Percentiles rank a stretch among this genome's conserved stretches.
Conservation (phyloP, 2,888 invertebrate genomes). For the Synergus umbraculus region DNA sequence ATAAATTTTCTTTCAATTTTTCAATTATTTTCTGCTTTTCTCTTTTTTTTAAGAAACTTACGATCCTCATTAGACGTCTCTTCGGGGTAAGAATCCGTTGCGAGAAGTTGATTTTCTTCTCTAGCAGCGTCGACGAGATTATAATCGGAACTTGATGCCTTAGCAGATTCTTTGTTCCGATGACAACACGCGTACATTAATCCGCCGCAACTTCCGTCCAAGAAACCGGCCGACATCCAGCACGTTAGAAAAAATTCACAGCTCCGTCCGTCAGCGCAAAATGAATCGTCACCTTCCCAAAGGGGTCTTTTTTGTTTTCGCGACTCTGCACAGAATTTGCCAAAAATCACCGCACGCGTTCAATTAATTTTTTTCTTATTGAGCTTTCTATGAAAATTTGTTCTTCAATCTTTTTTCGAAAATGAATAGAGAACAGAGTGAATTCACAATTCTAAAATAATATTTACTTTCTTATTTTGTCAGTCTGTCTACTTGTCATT, state of each 20-base stretch:
- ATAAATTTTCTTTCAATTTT: constrained; percentile 51
- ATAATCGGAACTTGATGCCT: constrained; percentile 71
- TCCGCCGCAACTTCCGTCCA: constrained; percentile 91
- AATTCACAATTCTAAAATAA: too few species aligned
- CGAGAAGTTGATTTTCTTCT: constrained; percentile 71
- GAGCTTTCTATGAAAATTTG: neutral
- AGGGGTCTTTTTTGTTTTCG: constrained; percentile 75
- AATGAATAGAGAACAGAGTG: too few species aligned
- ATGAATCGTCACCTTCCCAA: constrained; percentile 78
- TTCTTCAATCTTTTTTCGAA: neutral
- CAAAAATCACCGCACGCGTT: constrained; percentile 36
- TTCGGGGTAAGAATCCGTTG: constrained; percentile 79
- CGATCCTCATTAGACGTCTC: constrained; percentile 81
- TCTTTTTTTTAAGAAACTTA: constrained; percentile 72
- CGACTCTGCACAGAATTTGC: constrained; percentile 72
- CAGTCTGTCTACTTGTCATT: too few species aligned
- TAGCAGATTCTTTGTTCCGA: constrained; percentile 78
- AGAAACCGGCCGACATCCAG: constrained; percentile 92
- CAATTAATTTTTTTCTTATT: neutral
- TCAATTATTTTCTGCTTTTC: neutral
- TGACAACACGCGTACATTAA: constrained; percentile 93
- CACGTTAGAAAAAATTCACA: constrained; percentile 95
- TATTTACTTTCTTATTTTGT: too few species aligned
- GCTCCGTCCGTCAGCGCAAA: constrained; percentile 86
- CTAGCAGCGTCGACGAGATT: constrained; percentile 73